A percentile compares a stretch with the other conserved stretches of the same genome.
These are phyloP conservation scores for Cyphomyrmex costatus DNA, from an alignment of 1,140 invertebrate species.

Conservation along the genomic window DNA sequence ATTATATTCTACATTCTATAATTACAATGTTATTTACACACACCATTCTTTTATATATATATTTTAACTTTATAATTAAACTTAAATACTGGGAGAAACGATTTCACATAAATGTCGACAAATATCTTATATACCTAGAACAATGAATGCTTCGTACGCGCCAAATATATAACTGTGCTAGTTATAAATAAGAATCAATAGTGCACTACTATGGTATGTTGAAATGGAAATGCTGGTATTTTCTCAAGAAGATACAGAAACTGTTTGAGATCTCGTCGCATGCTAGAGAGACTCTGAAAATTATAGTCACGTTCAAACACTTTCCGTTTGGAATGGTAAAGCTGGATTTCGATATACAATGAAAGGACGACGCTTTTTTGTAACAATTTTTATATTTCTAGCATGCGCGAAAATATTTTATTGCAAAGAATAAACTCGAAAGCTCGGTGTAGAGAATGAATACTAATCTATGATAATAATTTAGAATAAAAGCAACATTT, in stretches of 20 bases:
- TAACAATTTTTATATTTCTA: constrained; percentile 41
- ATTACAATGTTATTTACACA: background rate
- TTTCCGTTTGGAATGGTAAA: constrained; percentile 40
- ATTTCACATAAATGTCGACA: constrained; percentile 2
- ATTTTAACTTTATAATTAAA: background rate
- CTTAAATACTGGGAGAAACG: background rate
- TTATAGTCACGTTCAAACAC: constrained; percentile 57
- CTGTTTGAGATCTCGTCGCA: constrained; percentile 1
- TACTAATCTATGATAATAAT: constrained; percentile 38
- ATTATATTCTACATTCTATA: background rate
- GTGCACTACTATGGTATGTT: background rate
- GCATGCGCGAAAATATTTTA: constrained; percentile 40
- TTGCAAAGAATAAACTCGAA: background rate
- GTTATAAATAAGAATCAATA: constrained; percentile 47
- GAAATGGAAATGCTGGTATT: constrained; percentile 20
- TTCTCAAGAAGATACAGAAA: constrained; percentile 29
- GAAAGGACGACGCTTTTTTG: constrained; percentile 30
- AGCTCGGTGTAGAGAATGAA: background rate
- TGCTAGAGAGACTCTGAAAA: constrained; percentile 40
- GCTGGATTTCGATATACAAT: constrained; percentile 45
- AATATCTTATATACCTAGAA: background rate
- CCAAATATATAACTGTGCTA: constrained; percentile 16
- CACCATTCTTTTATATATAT: background rate
- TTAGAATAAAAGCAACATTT: constrained; percentile 34
- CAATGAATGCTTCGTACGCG: background rate